Conservation (phyloP, 2,888 invertebrate genomes). For the Drosophila antonietae region DNA sequence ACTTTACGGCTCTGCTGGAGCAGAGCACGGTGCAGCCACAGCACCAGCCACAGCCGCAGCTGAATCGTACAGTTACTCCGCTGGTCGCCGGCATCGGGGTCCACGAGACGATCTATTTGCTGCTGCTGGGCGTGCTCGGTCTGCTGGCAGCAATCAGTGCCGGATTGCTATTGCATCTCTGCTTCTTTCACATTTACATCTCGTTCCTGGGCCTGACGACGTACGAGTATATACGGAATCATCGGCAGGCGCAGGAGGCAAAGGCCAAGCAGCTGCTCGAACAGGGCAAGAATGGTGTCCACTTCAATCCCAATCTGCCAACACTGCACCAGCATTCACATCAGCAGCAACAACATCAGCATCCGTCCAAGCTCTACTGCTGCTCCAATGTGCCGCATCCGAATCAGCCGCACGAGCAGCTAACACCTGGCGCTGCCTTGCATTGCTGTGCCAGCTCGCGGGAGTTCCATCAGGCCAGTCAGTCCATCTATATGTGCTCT, state of each 20-base stretch:
- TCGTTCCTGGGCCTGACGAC: slow-evolving; percentile 93
- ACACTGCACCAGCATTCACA: slow-evolving; percentile 32
- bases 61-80: slow-evolving; percentile 44
- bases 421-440: slow-evolving; percentile 67
- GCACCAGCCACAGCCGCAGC: slow-evolving; percentile 9
- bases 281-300: slow-evolving; percentile 61
- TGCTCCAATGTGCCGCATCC: slow-evolving; percentile 84
- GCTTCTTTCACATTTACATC: slow-evolving; percentile 95
- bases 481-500: slow-evolving; percentile 85
- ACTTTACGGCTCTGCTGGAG: slow-evolving; percentile 65
- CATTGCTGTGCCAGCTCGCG: slow-evolving; percentile 85
- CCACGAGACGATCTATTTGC: slow-evolving; percentile 87
- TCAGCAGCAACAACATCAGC: not conserved
- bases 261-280: slow-evolving; percentile 71
- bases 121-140: slow-evolving; percentile 88
- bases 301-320: slow-evolving; percentile 61
- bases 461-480: slow-evolving; percentile 83
- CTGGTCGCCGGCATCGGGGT: slow-evolving; percentile 82
- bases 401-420: slow-evolving; percentile 37
- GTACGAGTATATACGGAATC: slow-evolving; percentile 92
- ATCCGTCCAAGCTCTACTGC: slow-evolving; percentile 84
- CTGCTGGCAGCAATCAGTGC: slow-evolving; percentile 90
- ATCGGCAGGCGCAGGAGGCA: slow-evolving; percentile 84
- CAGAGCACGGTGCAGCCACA: slow-evolving; percentile 13
- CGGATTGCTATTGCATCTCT: slow-evolving; percentile 91